A percentile compares a stretch with the other conserved stretches of the same genome.
Evolutionary conservation across 1,140 invertebrate species (phyloP).

Genomic region (Portunus trituberculatus): DNA sequence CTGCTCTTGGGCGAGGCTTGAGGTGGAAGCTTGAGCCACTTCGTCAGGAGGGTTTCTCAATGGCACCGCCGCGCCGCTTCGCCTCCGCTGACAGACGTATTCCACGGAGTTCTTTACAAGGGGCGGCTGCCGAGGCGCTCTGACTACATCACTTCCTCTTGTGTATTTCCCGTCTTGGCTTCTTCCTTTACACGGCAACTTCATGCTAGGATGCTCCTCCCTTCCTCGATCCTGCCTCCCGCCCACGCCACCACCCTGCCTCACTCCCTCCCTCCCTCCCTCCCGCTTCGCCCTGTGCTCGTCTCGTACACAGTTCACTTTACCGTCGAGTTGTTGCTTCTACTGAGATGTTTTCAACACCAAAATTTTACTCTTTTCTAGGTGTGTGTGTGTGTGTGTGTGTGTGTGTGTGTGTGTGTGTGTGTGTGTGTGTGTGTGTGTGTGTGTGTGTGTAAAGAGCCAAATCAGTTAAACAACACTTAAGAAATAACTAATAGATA

Average conservation of each 20-base stretch:
- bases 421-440: constrained; percentile 29
- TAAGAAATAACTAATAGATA: too few species aligned
- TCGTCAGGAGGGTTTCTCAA: constrained; percentile 44
- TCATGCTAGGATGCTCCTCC: neutral
- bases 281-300: neutral
- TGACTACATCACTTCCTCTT: neutral
- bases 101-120: constrained; percentile 13
- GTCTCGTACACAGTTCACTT: neutral
- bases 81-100: constrained; percentile 51
- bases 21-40: constrained; percentile 39
- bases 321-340: neutral
- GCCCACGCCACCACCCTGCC: neutral
- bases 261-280: neutral
- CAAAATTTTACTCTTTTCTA: neutral
- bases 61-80: neutral
- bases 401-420: constrained; percentile 20
- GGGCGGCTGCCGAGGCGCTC: neutral
- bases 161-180: constrained; percentile 5
- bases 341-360: neutral
- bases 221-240: neutral
- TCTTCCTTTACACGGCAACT: constrained; percentile 8
- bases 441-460: constrained; percentile 60
- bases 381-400: neutral
- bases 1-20: constrained; percentile 35
- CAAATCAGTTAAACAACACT: too few species aligned